phyloP scores from a whole-genome alignment of 92 coral and sea anemone genomes.

The Epizoanthus fatuus region DNA sequence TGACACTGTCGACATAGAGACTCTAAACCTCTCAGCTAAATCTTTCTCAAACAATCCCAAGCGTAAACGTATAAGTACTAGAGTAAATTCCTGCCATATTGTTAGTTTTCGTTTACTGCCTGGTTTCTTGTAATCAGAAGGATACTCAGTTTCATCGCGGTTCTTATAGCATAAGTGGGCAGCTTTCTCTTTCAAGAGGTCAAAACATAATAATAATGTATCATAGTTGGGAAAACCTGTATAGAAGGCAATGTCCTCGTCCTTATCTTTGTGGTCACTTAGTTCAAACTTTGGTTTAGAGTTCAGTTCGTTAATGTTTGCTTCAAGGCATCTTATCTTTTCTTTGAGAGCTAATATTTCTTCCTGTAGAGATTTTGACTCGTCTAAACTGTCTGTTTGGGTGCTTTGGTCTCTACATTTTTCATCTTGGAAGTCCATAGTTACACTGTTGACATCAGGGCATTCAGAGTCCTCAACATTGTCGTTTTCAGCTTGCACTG shows the following conservation, averaged over 20 bases:
- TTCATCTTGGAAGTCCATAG: conserved; percentile 30
- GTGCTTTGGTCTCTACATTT: conserved; percentile 40
- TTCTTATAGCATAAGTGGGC: conserved; percentile 19
- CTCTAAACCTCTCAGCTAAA: conserved; percentile 20
- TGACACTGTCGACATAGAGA: conserved; percentile 19
- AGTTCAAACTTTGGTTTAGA: conserved; percentile 51
- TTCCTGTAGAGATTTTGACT: conserved; percentile 37
- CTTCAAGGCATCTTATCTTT: conserved; percentile 33
- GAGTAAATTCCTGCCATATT: conserved; percentile 40
- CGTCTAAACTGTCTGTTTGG: conserved; percentile 42
- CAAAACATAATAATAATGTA: conserved; percentile 4
- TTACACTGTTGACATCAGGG: conserved; percentile 24
- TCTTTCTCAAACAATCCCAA: conserved; percentile 28
- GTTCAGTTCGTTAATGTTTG: conserved; percentile 27
- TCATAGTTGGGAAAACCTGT: conserved; percentile 28
- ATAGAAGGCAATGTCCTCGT: conserved; percentile 20
- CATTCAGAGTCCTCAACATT: conserved; percentile 25
- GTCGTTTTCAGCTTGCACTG: conserved; percentile 31
- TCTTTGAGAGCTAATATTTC: conserved; percentile 32
- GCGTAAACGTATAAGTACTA: conserved; percentile 14
- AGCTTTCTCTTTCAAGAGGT: conserved; percentile 1
- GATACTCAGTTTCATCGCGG: background rate
- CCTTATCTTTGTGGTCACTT: conserved; percentile 55
- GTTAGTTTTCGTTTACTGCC: conserved; percentile 23
- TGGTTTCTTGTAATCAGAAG: conserved; percentile 8